A percentile compares a stretch with the other conserved stretches of the same genome.
Conservation (phyloP, 2,888 invertebrate genomes). For the Pediacus dermestoides region DNA sequence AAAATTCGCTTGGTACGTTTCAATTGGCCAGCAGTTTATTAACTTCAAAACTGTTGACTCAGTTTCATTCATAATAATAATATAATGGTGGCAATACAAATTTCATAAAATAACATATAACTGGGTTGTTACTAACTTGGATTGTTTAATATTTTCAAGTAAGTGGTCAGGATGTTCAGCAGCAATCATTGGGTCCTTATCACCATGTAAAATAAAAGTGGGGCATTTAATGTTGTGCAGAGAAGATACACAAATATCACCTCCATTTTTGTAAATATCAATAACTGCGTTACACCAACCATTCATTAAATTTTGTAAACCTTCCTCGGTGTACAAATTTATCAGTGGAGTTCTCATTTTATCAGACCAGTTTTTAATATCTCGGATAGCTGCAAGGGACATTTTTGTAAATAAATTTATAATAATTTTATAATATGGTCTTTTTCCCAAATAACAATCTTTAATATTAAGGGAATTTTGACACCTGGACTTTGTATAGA, state of each 20-base stretch:
- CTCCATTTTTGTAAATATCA: conserved; percentile 57
- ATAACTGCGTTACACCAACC: conserved; percentile 68
- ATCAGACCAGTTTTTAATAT: conserved; percentile 75
- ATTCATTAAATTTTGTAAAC: conserved; percentile 66
- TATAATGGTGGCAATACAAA: conserved; percentile 2
- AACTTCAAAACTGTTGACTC: conserved; percentile 7
- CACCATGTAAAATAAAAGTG: conserved; percentile 79
- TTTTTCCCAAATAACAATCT: too few species aligned
- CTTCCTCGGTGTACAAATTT: conserved; percentile 69
- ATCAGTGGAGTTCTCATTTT: conserved; percentile 71
- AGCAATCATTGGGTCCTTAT: conserved; percentile 75
- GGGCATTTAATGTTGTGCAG: conserved; percentile 67
- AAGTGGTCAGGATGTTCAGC: conserved; percentile 71
- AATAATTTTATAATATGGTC: too few species aligned
- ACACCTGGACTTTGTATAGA: too few species aligned
- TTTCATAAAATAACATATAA: conserved; percentile 4
- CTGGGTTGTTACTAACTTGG: conserved; percentile 63
- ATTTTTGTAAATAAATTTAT: too few species aligned
- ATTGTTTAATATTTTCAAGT: conserved; percentile 60
- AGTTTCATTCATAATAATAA: conserved; percentile 7
- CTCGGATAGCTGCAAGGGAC: conserved; percentile 59
- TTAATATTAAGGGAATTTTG: too few species aligned
- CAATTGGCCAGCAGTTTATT: too few species aligned
- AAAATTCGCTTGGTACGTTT: too few species aligned
- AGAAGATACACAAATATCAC: conserved; percentile 68